phyloP scores from a whole-genome alignment of 2,888 invertebrate species.

The Napeogenes sylphis region DNA sequence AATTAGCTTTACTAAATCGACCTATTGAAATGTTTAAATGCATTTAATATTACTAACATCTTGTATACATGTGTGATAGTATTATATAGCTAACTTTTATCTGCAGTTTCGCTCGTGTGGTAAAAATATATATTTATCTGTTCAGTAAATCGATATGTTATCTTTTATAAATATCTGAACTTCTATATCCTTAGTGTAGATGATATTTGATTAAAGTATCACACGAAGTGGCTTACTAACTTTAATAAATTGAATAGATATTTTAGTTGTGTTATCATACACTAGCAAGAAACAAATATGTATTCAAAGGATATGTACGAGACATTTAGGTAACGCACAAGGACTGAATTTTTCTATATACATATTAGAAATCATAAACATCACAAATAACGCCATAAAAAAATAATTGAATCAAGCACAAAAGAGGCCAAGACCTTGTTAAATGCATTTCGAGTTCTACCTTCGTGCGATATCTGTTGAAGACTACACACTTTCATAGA shows the following conservation, averaged over 20 bases:
- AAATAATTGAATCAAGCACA: too few species aligned
- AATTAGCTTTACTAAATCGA: background rate
- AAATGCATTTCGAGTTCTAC: too few species aligned
- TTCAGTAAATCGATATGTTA: too few species aligned
- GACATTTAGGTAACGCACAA: background rate
- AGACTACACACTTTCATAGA: background rate
- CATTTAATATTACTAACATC: background rate
- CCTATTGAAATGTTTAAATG: background rate
- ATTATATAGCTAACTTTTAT: background rate
- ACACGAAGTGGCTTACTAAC: slow-evolving; percentile 15
- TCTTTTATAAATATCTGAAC: too few species aligned
- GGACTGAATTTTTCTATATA: background rate
- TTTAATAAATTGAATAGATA: slow-evolving; percentile 7
- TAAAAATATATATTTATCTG: too few species aligned
- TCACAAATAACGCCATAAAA: too few species aligned
- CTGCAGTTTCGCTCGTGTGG: background rate
- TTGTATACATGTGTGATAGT: background rate
- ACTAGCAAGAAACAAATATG: slow-evolving; percentile 7
- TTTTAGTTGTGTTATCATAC: slow-evolving; percentile 3
- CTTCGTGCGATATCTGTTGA: background rate
- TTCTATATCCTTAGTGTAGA: slow-evolving; percentile 20
- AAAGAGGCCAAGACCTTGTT: too few species aligned
- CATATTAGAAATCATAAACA: too few species aligned
- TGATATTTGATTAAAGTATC: slow-evolving; percentile 28
- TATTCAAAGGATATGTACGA: too few species aligned